Percentiles rank a stretch among this genome's conserved stretches.
Conservation (phyloP, 2,888 invertebrate genomes). For the Colostygia pectinataria region DNA sequence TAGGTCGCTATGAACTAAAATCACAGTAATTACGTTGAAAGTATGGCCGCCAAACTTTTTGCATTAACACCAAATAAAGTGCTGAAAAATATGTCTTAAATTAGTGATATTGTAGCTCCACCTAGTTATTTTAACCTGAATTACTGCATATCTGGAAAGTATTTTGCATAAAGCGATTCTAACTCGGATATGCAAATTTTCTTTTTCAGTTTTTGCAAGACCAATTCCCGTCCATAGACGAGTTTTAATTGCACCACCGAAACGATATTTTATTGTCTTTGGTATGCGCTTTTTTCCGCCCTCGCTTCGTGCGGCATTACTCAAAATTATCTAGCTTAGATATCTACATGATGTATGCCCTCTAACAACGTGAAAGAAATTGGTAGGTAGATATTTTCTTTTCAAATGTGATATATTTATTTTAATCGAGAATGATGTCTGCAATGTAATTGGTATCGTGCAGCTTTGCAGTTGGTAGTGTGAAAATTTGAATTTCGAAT, state of each 20-base stretch:
- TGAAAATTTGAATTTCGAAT: conserved; percentile 36
- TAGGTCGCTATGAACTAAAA: conserved; percentile 41
- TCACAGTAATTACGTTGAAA: conserved; percentile 74
- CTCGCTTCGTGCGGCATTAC: conserved; percentile 62
- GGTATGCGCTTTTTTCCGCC: conserved; percentile 62
- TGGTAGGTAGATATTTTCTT: conserved; percentile 41
- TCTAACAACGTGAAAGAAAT: conserved; percentile 63
- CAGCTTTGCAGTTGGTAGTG: conserved; percentile 41
- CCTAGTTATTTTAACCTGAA: conserved; percentile 15
- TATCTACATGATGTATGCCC: conserved; percentile 74
- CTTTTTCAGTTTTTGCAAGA: conserved; percentile 25
- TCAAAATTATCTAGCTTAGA: conserved; percentile 79
- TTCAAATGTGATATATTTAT: conserved; percentile 37
- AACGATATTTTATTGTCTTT: conserved; percentile 73
- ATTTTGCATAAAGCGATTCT: conserved; percentile 23
- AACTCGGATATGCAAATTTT: conserved; percentile 21
- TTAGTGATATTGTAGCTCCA: conserved; percentile 11
- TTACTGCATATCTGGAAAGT: conserved; percentile 10
- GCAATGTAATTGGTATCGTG: conserved; percentile 49
- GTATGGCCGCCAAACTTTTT: conserved; percentile 39
- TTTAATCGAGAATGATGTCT: conserved; percentile 63
- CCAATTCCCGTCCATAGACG: conserved; percentile 40
- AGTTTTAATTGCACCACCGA: conserved; percentile 75
- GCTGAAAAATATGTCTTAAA: conserved; percentile 15
- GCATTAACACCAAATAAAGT: conserved; percentile 14